Conservation (phyloP, 2,888 invertebrate genomes). For the Tiphia femorata region DNA sequence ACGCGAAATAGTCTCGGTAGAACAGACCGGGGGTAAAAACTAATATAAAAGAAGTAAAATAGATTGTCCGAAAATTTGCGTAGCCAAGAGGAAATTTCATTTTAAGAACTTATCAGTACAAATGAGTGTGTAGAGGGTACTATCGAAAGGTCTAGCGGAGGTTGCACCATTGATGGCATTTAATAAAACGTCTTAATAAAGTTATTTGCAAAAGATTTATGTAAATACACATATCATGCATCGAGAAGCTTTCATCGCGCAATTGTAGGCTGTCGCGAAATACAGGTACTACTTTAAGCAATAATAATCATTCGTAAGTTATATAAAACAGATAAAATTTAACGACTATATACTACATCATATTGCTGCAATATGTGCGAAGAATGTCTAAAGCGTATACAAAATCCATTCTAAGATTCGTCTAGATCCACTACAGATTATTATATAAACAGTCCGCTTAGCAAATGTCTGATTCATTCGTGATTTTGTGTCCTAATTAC, state of each 20-base stretch:
- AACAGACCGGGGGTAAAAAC: no score
- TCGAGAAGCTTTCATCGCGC: slow-evolving; percentile 35
- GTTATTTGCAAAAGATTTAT: slow-evolving; percentile 41
- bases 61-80: no score
- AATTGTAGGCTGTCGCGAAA: slow-evolving; percentile 24
- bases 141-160: no score
- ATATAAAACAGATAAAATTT: slow-evolving; percentile 9
- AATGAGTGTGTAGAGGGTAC: no score
- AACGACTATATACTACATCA: slow-evolving; percentile 9
- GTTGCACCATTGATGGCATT: not conserved
- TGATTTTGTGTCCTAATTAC: no score
- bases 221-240: slow-evolving; percentile 32
- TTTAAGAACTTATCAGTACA: no score
- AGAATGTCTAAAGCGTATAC: slow-evolving; percentile 7
- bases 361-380: slow-evolving; percentile 2
- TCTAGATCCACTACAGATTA: slow-evolving; percentile 5
- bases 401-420: slow-evolving; percentile 1
- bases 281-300: slow-evolving; percentile 10
- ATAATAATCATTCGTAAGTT: slow-evolving; percentile 3
- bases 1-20: no score
- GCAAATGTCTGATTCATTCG: not conserved
- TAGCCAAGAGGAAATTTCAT: no score
- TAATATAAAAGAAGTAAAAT: no score
- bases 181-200: slow-evolving; percentile 13
- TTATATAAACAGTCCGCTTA: slow-evolving; percentile 4